Evolutionary conservation across 2,888 invertebrate genomes (phyloP).

Genomic region (Cosmia pyralina): DNA sequence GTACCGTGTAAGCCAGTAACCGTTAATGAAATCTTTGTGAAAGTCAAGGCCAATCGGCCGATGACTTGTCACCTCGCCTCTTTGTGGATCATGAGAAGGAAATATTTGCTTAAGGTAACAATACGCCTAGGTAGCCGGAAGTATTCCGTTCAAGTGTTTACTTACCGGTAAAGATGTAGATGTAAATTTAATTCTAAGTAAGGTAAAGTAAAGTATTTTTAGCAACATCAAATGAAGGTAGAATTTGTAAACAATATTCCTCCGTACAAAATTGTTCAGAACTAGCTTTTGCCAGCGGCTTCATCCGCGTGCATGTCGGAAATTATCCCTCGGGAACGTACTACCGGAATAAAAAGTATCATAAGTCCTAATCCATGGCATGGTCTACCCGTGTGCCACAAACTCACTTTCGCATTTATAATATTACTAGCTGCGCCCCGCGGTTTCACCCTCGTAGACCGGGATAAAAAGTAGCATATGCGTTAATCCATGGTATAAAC

Average conservation of each 20-base stretch:
- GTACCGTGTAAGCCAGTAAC: slow-evolving; percentile 30
- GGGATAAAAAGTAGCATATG: too few species aligned
- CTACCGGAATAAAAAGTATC: too few species aligned
- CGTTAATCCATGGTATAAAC: too few species aligned
- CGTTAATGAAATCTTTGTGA: slow-evolving; percentile 50
- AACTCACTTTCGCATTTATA: too few species aligned
- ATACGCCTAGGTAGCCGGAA: not conserved
- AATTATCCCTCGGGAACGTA: too few species aligned
- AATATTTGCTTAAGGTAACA: slow-evolving; percentile 42
- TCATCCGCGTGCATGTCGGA: too few species aligned
- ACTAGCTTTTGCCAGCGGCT: too few species aligned
- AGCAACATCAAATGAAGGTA: not conserved
- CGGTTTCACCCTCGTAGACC: too few species aligned
- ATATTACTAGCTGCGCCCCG: too few species aligned
- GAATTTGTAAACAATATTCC: not conserved
- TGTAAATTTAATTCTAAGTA: not conserved
- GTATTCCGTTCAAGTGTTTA: not conserved
- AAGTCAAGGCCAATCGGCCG: slow-evolving; percentile 66
- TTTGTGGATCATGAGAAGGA: slow-evolving; percentile 21
- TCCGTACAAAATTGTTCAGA: not conserved
- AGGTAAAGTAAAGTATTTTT: not conserved
- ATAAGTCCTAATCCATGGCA: too few species aligned
- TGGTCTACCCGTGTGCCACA: too few species aligned
- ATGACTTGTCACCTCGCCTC: slow-evolving; percentile 49
- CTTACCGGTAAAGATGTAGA: not conserved